Conservation (phyloP, 2,797 vertebrate genomes). For the Pseudomugil tenellus region DNA sequence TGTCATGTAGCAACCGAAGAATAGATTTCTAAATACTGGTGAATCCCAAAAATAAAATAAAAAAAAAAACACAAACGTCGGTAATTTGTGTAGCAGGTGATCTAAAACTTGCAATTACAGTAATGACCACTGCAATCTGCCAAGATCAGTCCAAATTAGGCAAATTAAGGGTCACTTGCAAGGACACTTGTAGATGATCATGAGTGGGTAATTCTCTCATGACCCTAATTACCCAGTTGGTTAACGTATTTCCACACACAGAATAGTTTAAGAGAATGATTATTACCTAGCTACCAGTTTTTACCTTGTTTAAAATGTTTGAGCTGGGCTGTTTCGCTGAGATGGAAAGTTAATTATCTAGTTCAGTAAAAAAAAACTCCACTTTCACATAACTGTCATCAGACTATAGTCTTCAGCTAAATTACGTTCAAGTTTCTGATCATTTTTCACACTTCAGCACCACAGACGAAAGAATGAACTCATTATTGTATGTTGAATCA, state of each 20-base stretch:
- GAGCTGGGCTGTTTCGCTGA: background rate
- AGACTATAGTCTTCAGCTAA: background rate
- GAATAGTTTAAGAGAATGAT: background rate
- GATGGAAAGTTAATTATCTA: background rate
- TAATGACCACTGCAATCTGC: slow-evolving; percentile 5
- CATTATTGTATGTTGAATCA: background rate
- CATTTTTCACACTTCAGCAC: background rate
- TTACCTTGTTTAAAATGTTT: background rate
- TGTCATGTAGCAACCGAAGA: background rate
- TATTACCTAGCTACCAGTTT: background rate
- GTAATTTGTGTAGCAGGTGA: background rate
- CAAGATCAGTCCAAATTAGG: slow-evolving; percentile 1
- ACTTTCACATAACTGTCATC: background rate
- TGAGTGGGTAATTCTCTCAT: background rate
- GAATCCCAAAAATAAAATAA: too few species aligned
- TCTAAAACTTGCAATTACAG: background rate
- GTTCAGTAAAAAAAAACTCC: background rate
- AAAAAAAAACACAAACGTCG: too few species aligned
- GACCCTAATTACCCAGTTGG: slow-evolving; percentile 1
- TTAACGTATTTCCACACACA: background rate
- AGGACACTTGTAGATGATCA: background rate
- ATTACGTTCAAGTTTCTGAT: background rate
- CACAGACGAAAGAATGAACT: background rate
- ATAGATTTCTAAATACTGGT: too few species aligned
- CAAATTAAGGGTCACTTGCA: background rate